Base-by-base conservation (phyloP, 2,888 invertebrate species). In the Pandemis cinnamomeana region DNA sequence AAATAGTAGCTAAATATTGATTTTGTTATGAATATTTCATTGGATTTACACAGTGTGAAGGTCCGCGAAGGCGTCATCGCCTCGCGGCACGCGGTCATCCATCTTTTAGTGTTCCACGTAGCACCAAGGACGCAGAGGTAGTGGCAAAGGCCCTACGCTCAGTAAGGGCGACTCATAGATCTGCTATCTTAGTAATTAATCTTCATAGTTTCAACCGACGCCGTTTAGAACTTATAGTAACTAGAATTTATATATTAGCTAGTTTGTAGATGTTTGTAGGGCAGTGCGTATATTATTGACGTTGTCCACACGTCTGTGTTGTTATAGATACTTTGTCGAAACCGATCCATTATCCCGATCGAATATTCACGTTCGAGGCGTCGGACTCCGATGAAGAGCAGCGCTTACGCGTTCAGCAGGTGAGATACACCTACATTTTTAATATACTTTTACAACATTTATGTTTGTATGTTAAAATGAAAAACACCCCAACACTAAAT, bases 261-360 rank as follows among this genome's bases (percentile, higher is more conserved):
- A 61, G 64, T 72, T 46, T 71, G 74, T 75, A 46, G 64, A 11
- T 11, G 27, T 75, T 64, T 66, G 75, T 77, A 77, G 75, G 67
- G 71, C 74, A 76, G 73, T 80, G 76, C 76, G 74, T 77, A 79
- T 76, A 80, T 80, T 81, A 84, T 83, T 91, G 89, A 91, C 87
- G 89, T 90, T 90, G 88, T 90, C 83, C 88, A 89, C 92, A 88
- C 89, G 87, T 93, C 90, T 92, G 92, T 94, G 93, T 92, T 92
- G 92, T 94, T 94, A 87, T 94, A 94, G 94, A 94, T 94, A 91
- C 93, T 93, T 94, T 94, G 91, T 93, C 93, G 90, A 93, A 94
- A 93, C 88, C 92, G 89, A 93, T 88, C 87, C 91, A 91, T 91
- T 93, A 91, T 78, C 93, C 93, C 82, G 94, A 94, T 88, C 91